These are phyloP conservation scores for Oryzias curvinotus DNA, from an alignment of 2,113 vertebrate genomes.

Conservation along the genomic window DNA sequence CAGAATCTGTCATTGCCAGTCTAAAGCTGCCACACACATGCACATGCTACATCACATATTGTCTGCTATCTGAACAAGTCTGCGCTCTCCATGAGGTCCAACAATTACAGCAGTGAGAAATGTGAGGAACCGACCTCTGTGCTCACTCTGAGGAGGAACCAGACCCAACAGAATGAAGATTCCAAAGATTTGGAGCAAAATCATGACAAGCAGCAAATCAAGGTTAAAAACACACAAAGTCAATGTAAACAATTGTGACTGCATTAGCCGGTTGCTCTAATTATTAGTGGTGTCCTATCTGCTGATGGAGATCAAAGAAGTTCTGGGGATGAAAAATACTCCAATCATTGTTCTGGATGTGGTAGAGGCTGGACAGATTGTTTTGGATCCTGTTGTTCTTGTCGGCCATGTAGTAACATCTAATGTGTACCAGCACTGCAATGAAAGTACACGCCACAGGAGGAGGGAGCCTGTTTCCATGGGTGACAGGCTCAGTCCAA, in stretches of 20 bases:
- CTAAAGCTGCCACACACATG: too few relatives aligned
- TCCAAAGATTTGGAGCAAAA: not conserved
- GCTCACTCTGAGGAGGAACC: slow-evolving; percentile 3
- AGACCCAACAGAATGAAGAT: not conserved
- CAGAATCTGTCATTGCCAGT: too few relatives aligned
- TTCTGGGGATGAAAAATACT: not conserved
- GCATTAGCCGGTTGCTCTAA: too few relatives aligned
- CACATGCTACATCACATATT: too few relatives aligned
- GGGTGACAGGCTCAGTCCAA: not conserved
- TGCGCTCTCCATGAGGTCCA: not conserved
- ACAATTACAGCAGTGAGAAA: not conserved
- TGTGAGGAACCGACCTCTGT: not conserved
- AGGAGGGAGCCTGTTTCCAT: slow-evolving; percentile 13
- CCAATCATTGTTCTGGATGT: not conserved
- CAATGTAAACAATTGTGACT: not conserved
- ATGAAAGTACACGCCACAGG: slow-evolving; percentile 21
- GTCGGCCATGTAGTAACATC: slow-evolving; percentile 28
- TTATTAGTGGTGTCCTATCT: not conserved
- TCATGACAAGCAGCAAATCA: not conserved
- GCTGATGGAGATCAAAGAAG: not conserved
- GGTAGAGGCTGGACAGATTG: slow-evolving; percentile 25
- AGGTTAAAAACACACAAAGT: not conserved
- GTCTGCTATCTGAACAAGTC: not conserved
- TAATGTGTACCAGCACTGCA: not conserved
- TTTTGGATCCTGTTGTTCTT: slow-evolving; percentile 18